A percentile compares a stretch with the other conserved stretches of the same genome.
These are phyloP conservation scores for Syrrhaptes paradoxus DNA, from an alignment of 2,113 vertebrate species.

Conservation along the genomic window DNA sequence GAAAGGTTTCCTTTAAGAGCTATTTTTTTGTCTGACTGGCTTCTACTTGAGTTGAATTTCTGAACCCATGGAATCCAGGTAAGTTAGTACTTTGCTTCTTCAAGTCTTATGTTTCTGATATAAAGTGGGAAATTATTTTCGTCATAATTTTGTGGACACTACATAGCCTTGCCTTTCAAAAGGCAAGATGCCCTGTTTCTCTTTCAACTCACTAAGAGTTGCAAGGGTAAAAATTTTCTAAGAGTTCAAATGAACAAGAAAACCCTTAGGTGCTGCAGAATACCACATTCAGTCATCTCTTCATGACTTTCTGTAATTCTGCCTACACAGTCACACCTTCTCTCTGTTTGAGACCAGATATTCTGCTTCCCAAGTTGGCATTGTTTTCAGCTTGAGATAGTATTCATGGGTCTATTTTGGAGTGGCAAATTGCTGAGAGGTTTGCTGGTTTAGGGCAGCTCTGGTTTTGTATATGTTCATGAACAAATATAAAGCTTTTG, in stretches of 20 bases:
- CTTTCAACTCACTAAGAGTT: not conserved
- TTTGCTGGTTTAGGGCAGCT: not conserved
- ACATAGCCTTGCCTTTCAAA: not conserved
- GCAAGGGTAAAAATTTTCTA: not conserved
- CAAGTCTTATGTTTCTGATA: not conserved
- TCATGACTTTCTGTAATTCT: not conserved
- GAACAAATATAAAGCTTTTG: not conserved
- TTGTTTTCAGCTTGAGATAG: not conserved
- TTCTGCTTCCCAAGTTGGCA: not conserved
- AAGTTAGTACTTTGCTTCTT: not conserved
- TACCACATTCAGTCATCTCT: not conserved
- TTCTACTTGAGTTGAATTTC: not conserved
- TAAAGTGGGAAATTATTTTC: not conserved
- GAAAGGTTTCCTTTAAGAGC: not conserved
- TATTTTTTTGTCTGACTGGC: not conserved
- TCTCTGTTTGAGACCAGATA: not conserved
- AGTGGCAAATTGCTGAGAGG: not conserved
- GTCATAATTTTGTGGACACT: not conserved
- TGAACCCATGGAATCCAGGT: not conserved
- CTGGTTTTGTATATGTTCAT: not conserved
- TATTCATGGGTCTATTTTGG: not conserved
- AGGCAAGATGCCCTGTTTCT: not conserved
- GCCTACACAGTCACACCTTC: not conserved
- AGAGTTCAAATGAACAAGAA: not conserved
- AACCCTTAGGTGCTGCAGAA: not conserved